These are phyloP conservation scores for Triplophysa rosa DNA, from an alignment of 2,113 vertebrate species.

Conservation along the genomic window DNA sequence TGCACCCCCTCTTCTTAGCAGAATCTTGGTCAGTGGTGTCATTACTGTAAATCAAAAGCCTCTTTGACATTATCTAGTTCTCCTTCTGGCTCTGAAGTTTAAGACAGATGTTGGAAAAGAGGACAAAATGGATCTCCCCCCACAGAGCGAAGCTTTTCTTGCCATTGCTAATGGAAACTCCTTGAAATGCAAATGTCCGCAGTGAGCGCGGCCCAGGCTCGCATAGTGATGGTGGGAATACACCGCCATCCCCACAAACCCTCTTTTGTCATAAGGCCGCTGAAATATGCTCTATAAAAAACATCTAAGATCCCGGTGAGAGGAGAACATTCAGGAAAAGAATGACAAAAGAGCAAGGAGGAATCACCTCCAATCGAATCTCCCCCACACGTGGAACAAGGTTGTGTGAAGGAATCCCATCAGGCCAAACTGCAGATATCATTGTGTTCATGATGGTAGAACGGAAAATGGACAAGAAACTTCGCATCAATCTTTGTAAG, in stretches of 20 bases:
- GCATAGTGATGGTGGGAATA: constrained; percentile 90
- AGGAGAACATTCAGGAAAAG: constrained; percentile 45
- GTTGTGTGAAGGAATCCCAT: constrained; percentile 64
- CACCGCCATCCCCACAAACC: constrained; percentile 78
- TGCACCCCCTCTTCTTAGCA: constrained; percentile 59
- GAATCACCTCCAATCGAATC: constrained; percentile 38
- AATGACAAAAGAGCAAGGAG: constrained; percentile 32
- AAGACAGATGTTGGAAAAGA: constrained; percentile 92
- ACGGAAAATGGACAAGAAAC: too few species aligned
- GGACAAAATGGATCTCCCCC: constrained; percentile 90
- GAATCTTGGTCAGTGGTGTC: constrained; percentile 74
- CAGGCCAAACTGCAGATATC: neutral
- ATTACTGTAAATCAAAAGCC: constrained; percentile 90
- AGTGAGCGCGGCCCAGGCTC: constrained; percentile 84
- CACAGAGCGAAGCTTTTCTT: constrained; percentile 88
- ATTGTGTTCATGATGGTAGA: neutral
- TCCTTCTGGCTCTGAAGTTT: constrained; percentile 93
- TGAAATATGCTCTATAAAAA: constrained; percentile 80
- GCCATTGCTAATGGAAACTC: constrained; percentile 83
- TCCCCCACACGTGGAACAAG: constrained; percentile 54
- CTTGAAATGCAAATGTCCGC: constrained; percentile 95
- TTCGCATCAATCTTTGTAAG: neutral
- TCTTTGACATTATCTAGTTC: constrained; percentile 86
- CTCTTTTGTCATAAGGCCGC: constrained; percentile 79
- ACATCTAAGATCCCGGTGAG: constrained; percentile 71